Base-by-base conservation (phyloP, 2,797 vertebrate genomes). In the Halcyon chelicuti region DNA sequence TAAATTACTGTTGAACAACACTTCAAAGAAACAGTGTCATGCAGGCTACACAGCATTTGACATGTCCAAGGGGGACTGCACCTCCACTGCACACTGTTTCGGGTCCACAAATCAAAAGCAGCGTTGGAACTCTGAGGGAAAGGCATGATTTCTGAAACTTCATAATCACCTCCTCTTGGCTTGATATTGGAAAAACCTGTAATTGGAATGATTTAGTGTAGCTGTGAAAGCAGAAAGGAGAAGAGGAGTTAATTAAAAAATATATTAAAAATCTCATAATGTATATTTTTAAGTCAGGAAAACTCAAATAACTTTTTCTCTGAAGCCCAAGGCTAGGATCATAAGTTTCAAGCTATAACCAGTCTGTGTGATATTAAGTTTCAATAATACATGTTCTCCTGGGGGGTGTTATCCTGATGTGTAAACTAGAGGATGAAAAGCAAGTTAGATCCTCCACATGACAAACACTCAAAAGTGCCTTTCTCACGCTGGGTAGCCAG, bases 241-340 rank as follows among this genome's bases (percentile, higher is more conserved):
- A 90, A 95, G 81, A 92, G 77, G 55, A 96, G 80, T 95, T 96
- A 96, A 97, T 96, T 97, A 96, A 96, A 97, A 96, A 96, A 91
- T 94, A 91, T 96, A 93, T 97, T 96, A 87, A 94, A 96, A 94
- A 96, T 37, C 92, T 96, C 92, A 93, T 96, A 91, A 91, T 86
- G 62, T 94, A 73, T 93, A 84, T 93, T 92, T 96, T 96, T 91
- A 79, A 88, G 93, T 88, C 67, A 76, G 67, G 57, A 94, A 95
- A 95, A 76, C 71, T 95, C 86, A 95, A 86, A 86, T 95, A 90
- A 92, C 67, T 86, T 93, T 75, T 90, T 62, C 93, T 81, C 35
- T 70, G 46, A 74, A 42, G 91, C 95, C 95, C 76, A 57, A 92
- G 91, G 95, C 92, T 92, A 86, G 51, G 78, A 75, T 88, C 79